A percentile compares a stretch with the other conserved stretches of the same genome.
Conservation (phyloP, 2,888 invertebrate genomes). For the Colostygia pectinataria region DNA sequence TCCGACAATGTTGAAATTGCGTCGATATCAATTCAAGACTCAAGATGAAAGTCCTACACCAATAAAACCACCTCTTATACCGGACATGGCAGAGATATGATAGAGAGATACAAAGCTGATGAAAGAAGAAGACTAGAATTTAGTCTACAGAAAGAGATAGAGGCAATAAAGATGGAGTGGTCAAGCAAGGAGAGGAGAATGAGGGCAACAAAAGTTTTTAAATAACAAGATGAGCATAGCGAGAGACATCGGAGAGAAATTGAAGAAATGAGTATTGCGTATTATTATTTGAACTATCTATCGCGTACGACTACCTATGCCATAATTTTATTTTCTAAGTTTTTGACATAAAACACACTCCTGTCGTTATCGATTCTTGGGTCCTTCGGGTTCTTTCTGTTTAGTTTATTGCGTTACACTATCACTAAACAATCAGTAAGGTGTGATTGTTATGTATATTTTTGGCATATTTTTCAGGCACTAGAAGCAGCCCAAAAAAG, state of each 20-base stretch:
- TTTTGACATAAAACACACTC: no score
- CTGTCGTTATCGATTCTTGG: no score
- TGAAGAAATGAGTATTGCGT: constrained; percentile 64
- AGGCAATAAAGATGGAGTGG: constrained; percentile 81
- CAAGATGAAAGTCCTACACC: constrained; percentile 61
- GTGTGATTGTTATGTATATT: no score
- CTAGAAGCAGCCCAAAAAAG: constrained; percentile 52
- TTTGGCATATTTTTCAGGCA: constrained; percentile 38
- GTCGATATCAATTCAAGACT: constrained; percentile 73
- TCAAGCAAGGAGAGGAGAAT: constrained; percentile 80
- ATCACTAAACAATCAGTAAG: no score
- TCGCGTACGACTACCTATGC: no score
- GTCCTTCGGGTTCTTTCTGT: no score
- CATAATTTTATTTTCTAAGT: no score
- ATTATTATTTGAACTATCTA: no score
- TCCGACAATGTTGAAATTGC: constrained; percentile 75
- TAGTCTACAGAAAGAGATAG: constrained; percentile 76
- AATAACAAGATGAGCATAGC: constrained; percentile 69
- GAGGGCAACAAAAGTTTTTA: constrained; percentile 77
- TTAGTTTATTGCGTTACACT: no score
- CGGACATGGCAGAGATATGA: constrained; percentile 70
- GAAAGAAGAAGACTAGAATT: constrained; percentile 70
- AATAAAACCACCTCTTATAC: constrained; percentile 64
- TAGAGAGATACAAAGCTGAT: constrained; percentile 70
- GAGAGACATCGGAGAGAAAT: constrained; percentile 72